Evolutionary conservation across 2,797 vertebrate species (phyloP).

Genomic region (Sebastes wilsoni): DNA sequence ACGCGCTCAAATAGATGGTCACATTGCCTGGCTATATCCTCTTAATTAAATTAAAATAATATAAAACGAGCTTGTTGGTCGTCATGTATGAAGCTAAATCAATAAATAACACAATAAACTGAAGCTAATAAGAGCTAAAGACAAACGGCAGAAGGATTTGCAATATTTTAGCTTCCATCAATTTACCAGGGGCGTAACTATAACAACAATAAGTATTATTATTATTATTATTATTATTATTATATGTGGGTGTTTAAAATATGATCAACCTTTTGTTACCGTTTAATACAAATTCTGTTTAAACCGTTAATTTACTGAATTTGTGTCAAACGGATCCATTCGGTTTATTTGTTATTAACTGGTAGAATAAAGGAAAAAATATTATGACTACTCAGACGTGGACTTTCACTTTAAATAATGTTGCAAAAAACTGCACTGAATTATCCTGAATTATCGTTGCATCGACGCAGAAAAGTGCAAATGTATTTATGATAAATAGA

Average conservation of each 20-base stretch:
- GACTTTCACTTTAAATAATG: neutral
- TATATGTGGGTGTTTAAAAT: neutral
- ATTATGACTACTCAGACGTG: neutral
- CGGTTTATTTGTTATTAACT: neutral
- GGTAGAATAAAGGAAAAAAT: neutral
- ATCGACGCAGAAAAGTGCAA: neutral
- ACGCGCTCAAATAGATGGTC: neutral
- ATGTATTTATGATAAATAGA: neutral
- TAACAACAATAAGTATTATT: neutral
- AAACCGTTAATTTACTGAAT: neutral
- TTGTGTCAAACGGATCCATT: neutral
- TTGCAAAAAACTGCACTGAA: neutral
- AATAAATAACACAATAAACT: conserved; percentile 24
- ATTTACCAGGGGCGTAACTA: neutral
- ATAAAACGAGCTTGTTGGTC: conserved; percentile 7
- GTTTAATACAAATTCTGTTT: neutral
- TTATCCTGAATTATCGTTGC: neutral
- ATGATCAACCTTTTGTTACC: neutral
- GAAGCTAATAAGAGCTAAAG: neutral
- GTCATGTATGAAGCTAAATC: neutral
- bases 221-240: too few species aligned
- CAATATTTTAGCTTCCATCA: neutral
- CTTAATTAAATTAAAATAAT: conserved; percentile 44
- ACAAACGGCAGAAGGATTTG: neutral
- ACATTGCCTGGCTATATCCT: neutral